Evolutionary conservation across 2,113 vertebrate species (phyloP).

Genomic region (Ivindomyrus marchei): DNA sequence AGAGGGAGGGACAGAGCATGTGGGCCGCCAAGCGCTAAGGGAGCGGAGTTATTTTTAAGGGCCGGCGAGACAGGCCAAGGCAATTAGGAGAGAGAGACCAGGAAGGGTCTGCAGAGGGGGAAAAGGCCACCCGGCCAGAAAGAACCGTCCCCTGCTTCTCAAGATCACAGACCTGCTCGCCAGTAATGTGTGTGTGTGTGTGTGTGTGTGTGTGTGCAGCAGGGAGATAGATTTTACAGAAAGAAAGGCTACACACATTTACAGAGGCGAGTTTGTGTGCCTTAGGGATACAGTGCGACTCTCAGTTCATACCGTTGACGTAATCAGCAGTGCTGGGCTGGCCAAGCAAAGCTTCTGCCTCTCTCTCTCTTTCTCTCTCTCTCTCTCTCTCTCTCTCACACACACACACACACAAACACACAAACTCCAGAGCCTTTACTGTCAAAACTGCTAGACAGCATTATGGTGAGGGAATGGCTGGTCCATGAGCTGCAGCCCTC

Average conservation of each 20-base stretch:
- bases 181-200: neutral
- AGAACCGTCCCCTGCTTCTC: neutral
- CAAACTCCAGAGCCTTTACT: neutral
- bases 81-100: conserved; percentile 10
- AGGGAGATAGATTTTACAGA: neutral
- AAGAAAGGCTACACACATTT: neutral
- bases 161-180: neutral
- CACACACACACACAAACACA: neutral
- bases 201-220: neutral
- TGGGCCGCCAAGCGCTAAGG: conserved; percentile 11
- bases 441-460: neutral
- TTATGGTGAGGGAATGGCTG: neutral
- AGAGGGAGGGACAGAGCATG: conserved; percentile 21
- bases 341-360: neutral
- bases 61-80: neutral
- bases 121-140: neutral
- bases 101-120: neutral
- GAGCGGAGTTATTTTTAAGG: conserved; percentile 12
- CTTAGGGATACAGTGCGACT: neutral
- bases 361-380: neutral
- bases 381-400: neutral
- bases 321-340: neutral
- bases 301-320: neutral
- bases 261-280: neutral
- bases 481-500: neutral